phyloP scores from a whole-genome alignment of 2,888 invertebrate genomes.

The Clitarchus hookeri region DNA sequence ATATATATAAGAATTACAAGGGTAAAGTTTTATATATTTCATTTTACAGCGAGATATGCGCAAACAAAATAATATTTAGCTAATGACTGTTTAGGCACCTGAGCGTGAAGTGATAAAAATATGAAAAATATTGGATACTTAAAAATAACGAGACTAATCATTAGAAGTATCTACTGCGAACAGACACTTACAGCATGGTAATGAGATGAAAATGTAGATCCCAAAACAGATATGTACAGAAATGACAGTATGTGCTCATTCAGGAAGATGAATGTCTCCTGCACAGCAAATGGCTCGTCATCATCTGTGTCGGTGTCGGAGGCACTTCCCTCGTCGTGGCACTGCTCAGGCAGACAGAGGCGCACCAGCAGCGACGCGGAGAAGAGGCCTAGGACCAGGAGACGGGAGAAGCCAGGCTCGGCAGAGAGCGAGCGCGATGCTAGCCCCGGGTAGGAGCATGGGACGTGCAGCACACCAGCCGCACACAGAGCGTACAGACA shows the following conservation, averaged over 20 bases:
- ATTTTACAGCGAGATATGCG: too few species aligned
- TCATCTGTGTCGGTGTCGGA: background rate
- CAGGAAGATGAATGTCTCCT: background rate
- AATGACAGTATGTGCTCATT: background rate
- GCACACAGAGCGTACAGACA: background rate
- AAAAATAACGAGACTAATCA: too few species aligned
- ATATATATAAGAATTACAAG: too few species aligned
- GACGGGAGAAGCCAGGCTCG: background rate
- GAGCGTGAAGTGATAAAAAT: too few species aligned
- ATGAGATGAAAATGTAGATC: background rate
- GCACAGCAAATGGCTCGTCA: background rate
- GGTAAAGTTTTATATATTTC: too few species aligned
- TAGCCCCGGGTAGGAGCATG: background rate
- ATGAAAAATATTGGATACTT: too few species aligned
- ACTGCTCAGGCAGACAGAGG: background rate
- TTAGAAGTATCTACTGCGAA: too few species aligned
- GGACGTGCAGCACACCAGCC: background rate
- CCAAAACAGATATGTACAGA: background rate
- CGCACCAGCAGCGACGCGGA: slow-evolving; percentile 2
- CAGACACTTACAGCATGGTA: background rate
- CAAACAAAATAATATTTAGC: too few species aligned
- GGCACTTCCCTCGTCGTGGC: background rate
- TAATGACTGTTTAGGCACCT: too few species aligned
- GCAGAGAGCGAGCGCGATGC: background rate
- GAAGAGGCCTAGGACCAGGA: slow-evolving; percentile 2